phyloP scores from a whole-genome alignment of 2,888 invertebrate species.

The Epicampocera succincta region DNA sequence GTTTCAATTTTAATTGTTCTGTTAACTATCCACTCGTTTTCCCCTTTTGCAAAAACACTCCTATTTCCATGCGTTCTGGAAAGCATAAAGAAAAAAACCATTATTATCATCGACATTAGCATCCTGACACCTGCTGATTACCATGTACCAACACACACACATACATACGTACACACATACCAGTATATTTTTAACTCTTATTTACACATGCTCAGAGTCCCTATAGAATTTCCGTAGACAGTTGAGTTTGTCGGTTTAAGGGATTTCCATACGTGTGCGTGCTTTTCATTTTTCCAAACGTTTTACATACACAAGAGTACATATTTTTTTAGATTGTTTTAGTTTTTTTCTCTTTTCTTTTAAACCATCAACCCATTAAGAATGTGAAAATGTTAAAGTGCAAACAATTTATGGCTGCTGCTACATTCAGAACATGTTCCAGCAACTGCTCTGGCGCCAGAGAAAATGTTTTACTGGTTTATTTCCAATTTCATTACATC shows the following conservation, averaged over 20 bases:
- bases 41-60: too few relatives aligned
- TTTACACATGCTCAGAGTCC: not conserved
- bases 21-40: not conserved
- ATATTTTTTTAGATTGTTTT: not conserved
- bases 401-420: conserved; percentile 3
- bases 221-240: not conserved
- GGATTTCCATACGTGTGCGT: not conserved
- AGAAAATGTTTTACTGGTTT: conserved; percentile 25
- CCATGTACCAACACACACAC: not conserved
- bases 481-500: conserved; percentile 27
- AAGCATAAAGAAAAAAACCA: not conserved
- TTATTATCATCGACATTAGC: not conserved
- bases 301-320: conserved; percentile 3
- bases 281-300: not conserved
- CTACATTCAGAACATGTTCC: not conserved
- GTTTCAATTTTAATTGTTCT: not conserved
- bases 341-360: not conserved
- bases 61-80: not conserved
- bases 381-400: conserved; percentile 5
- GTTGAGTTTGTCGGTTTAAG: not conserved
- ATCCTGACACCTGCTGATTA: conserved; percentile 23
- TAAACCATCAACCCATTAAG: conserved; percentile 1
- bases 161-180: too few relatives aligned
- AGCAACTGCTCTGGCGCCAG: conserved; percentile 7
- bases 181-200: not conserved